Conservation (phyloP, 2,113 vertebrate species). For the Halichoeres trimaculatus region DNA sequence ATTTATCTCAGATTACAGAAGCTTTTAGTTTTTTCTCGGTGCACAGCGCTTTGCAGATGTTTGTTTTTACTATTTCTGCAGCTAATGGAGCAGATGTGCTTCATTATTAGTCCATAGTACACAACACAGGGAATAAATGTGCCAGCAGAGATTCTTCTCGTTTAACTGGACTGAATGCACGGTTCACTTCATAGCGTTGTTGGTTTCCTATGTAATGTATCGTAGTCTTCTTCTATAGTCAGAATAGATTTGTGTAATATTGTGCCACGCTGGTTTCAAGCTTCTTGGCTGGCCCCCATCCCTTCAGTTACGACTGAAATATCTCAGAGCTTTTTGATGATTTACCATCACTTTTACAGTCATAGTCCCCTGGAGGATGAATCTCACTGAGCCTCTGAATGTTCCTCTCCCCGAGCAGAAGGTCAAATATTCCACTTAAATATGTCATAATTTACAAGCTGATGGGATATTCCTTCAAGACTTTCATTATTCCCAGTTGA, state of each 20-base stretch:
- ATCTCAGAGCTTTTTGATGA: background rate
- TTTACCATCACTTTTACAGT: background rate
- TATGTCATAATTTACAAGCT: background rate
- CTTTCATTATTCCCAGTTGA: background rate
- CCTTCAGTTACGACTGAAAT: slow-evolving; percentile 3
- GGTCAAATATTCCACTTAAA: background rate
- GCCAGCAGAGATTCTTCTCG: slow-evolving; percentile 24
- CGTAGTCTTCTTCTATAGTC: background rate
- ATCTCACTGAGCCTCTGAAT: background rate
- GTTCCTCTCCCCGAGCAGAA: background rate
- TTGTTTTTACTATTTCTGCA: slow-evolving; percentile 24
- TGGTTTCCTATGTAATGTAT: background rate
- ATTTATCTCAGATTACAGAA: slow-evolving; percentile 59
- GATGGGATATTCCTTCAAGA: background rate
- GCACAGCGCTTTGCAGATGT: background rate
- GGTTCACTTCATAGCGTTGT: slow-evolving; percentile 6
- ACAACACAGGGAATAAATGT: slow-evolving; percentile 23
- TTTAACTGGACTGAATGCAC: slow-evolving; percentile 17
- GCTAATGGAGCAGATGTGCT: slow-evolving; percentile 51
- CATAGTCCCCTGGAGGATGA: background rate
- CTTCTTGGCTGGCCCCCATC: background rate
- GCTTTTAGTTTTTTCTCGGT: slow-evolving; percentile 68
- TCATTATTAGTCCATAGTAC: slow-evolving; percentile 25
- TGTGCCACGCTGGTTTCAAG: background rate
- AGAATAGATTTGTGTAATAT: background rate